phyloP scores from a whole-genome alignment of 2,888 invertebrate genomes.

The Drosophila picticornis region DNA sequence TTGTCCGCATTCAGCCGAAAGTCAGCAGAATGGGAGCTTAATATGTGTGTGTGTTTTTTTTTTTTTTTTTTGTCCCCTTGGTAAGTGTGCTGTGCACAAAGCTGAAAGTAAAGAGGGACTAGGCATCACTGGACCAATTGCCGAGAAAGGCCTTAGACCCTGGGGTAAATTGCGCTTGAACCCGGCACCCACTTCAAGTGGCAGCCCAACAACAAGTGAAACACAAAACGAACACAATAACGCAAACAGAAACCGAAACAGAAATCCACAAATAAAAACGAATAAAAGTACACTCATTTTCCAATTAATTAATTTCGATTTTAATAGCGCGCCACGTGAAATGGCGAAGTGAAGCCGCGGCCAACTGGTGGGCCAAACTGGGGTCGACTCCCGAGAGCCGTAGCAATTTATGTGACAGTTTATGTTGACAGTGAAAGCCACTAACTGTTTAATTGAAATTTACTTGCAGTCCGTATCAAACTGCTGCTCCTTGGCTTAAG shows the following conservation, averaged over 20 bases:
- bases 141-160: neutral
- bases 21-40: slow-evolving; percentile 40
- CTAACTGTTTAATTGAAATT: slow-evolving; percentile 74
- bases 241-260: neutral
- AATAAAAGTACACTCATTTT: slow-evolving; percentile 65
- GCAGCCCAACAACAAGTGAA: neutral
- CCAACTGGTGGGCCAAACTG: slow-evolving; percentile 8
- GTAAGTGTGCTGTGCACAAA: slow-evolving; percentile 31
- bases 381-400: slow-evolving; percentile 17
- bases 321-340: slow-evolving; percentile 48
- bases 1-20: slow-evolving; percentile 37
- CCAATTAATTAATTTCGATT: slow-evolving; percentile 79
- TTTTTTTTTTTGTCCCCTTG: slow-evolving; percentile 14
- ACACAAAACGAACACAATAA: slow-evolving; percentile 2
- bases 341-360: slow-evolving; percentile 22
- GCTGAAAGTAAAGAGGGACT: slow-evolving; percentile 15
- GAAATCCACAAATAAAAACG: slow-evolving; percentile 22
- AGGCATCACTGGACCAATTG: slow-evolving; percentile 5
- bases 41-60: slow-evolving; percentile 26
- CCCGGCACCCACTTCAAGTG: slow-evolving; percentile 23
- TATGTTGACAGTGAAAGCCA: slow-evolving; percentile 64
- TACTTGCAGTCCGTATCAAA: slow-evolving; percentile 30
- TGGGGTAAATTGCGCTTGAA: slow-evolving; percentile 13
- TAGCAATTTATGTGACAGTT: slow-evolving; percentile 66
- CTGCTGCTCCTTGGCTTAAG: neutral